Base-by-base conservation (phyloP, 1,140 invertebrate species). In the Temnothorax curvispinosus region DNA sequence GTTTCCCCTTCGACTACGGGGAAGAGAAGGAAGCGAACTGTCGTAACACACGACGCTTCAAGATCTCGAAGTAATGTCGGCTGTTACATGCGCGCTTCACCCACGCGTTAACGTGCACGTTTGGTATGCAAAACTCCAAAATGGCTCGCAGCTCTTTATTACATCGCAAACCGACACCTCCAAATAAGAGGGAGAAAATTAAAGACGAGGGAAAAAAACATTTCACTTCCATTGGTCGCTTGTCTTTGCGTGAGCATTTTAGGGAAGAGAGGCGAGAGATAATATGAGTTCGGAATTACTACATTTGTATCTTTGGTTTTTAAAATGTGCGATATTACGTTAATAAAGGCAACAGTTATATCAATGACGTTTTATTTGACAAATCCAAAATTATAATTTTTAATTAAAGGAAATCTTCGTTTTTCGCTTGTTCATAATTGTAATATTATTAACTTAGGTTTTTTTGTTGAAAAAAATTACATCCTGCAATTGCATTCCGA, bases 1-100 rank as follows among this genome's bases (percentile, higher is more conserved):
- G 88, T 86, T 81, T 81, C 86, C 71, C 50, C 32, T 80, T 88
- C 47, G 69, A 50, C 84, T n/a, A 15, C n/a, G 44, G n/a, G 21
- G 21, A 32, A 41, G n/a, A 50, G 58, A 27, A 18, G 27, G 81
- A 87, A 87, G 15, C 76, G 74, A n/a, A 84, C 52, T 44, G 38
- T 21, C 41, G 38, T 62, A 69, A 86, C 18, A 58, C 69, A 58
- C 69, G 81, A 62, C 41, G 13, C 41, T 85, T 64, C 71, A 18
- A 84, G 82, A 82, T 81, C 62, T 74, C 38, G 62, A 32, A 38
- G 41, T 47, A 52, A 32, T 21, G 15, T 74, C 67, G 80, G 52
- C 27, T 47, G 52, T 32, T 27, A 56, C 18, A 62, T 11, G 6
- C 64, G 32, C 54, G 41, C 54, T 47, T 38, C 41, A 38, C 80